Percentiles rank a stretch among this genome's conserved stretches.
Evolutionary conservation across 1,140 invertebrate species (phyloP).

Genomic region (Myzus persicae): DNA sequence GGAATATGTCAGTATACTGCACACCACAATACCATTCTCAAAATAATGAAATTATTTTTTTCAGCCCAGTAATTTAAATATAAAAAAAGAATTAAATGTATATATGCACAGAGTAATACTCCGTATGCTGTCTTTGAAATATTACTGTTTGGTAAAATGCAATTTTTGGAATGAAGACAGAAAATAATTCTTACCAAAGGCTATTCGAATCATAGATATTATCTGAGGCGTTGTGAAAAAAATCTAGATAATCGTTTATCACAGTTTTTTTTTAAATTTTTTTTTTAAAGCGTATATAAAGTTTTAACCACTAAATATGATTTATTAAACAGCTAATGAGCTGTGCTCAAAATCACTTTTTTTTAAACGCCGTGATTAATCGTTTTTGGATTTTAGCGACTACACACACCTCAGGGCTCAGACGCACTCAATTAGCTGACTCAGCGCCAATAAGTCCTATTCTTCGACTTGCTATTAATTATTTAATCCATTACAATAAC

Average conservation of each 20-base stretch:
- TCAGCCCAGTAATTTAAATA: background rate
- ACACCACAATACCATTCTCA: background rate
- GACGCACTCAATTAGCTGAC: background rate
- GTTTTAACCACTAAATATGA: constrained; percentile 24
- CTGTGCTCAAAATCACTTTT: background rate
- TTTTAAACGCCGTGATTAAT: background rate
- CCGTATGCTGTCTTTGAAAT: no score
- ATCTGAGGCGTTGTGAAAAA: background rate
- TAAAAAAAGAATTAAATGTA: background rate
- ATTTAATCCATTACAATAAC: background rate
- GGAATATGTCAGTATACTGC: background rate
- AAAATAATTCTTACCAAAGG: background rate
- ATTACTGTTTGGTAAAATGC: background rate
- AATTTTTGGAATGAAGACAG: background rate
- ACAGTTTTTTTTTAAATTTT: background rate
- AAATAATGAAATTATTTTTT: background rate
- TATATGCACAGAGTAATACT: no score
- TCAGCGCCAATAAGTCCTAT: background rate
- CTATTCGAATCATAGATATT: background rate
- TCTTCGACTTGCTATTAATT: background rate
- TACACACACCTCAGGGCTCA: background rate
- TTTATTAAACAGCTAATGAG: constrained; percentile 19
- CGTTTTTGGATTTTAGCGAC: background rate
- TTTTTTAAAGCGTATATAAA: background rate
- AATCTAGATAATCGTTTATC: background rate